Base-by-base conservation (phyloP, 2,797 vertebrate genomes). In the Momotus momota region DNA sequence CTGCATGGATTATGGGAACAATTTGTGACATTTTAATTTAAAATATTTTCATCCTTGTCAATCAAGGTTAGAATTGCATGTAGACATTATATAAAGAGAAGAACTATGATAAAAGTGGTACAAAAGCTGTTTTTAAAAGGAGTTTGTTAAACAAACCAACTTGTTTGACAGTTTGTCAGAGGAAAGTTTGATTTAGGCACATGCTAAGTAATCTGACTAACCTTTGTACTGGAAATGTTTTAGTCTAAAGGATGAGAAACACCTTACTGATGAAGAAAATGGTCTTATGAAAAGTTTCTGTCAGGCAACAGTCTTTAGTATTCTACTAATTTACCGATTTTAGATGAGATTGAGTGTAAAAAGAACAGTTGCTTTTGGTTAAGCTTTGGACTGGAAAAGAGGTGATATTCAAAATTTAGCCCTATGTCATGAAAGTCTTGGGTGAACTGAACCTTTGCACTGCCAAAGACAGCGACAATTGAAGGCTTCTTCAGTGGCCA, bases 21-120 rank as follows among this genome's bases (percentile, higher is more conserved):
- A 85, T 69, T 57, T 81, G 13, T 93, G 86, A 78, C 35, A 85
- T 82, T 89, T 80, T 57, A 70, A 82, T 89, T 93, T 61, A 45
- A 96, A 96, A 88, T 78, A 67, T 72, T 95, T 93, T 91, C 4
- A 19, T 89, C 35, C 41, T 93, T 83, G 57, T 19, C 65, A 93
- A 26, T 83, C 54, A 93, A 92, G 43, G 40, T 83, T 88, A 75
- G 61, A 78, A 60, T 40, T 81, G 23, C 55, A 46, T 11, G 82
- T 67, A 52, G 57, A 49, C 2, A 14, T 91, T 85, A 54, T 25
- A 38, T 74, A 86, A 83, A 92, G 43, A 55, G 25, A 91, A 79
- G 7, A 58, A 18, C 60, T 71, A n/a, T 71, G 38, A 82, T 17
- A 66, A 65, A 94, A 83, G 29, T 27, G 6, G 15, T 67, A 82